Base-by-base conservation (phyloP, 1,140 invertebrate genomes). In the Pseudomyrmex flavicornis region DNA sequence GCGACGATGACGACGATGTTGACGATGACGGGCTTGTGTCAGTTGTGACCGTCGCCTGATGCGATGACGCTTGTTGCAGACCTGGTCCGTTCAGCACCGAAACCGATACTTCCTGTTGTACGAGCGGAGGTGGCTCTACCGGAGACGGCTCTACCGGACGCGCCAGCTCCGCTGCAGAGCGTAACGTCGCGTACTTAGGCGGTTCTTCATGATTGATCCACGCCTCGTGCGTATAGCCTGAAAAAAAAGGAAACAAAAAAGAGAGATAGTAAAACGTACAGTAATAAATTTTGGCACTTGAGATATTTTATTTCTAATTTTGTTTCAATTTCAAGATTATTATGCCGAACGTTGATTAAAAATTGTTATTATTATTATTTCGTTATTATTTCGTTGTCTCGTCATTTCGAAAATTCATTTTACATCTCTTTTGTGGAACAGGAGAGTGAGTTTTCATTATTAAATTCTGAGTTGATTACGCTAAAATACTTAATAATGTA, bases 111-210 rank as follows among this genome's bases (percentile, higher is more conserved):
- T 90, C 83, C 12, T 91, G 90, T 7, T 85, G 82, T n/a, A 73
- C 70, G 26, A 74, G 20, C 44, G 66, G 54, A 13, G 76, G 65
- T 12, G 90, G 87, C n/a, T n/a, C n/a, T n/a, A n/a, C n/a, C 12
- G 92, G 84, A 4, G 91, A 91, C 5, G 88, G 85, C 7, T 61
- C 72, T 48, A 86, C 65, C 15, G 93, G 93, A n/a, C 91, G 87
- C 4, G 92, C 94, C 61, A 93, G 88, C 85, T 96, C 95, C 22
- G 94, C 94, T 2, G 95, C 94, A 12, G 96, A 96, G 79, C 96
- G 95, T 66, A 97, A 94, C 80, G 96, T 97, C 76, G 96, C 96
- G 90, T 97, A 97, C 85, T 96, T 96, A 26, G 95, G 94, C 86
- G 94, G 94, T 63, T 95, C 94, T 26, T 94, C 94, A 76, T 94